Conservation (phyloP, 2,797 vertebrate genomes). For the Nasua narica region DNA sequence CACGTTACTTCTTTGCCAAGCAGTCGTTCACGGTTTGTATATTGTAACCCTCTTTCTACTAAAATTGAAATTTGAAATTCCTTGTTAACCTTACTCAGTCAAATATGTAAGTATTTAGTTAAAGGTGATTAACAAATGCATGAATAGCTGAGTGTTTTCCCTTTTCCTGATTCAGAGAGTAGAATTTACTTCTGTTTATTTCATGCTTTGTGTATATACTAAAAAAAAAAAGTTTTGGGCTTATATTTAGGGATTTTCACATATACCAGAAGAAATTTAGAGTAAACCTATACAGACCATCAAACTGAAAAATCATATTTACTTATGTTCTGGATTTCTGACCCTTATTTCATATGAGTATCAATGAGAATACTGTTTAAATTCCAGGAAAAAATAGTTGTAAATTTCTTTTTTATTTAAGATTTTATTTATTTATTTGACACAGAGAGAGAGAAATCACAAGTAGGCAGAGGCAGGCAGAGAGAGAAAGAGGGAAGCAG, state of each 20-base stretch:
- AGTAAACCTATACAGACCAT: neutral
- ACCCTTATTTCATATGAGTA: neutral
- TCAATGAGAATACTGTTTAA: neutral
- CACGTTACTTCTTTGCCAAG: neutral
- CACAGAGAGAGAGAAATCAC: too few relatives aligned
- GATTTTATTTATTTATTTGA: too few relatives aligned
- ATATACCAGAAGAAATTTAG: neutral
- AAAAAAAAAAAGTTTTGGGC: too few relatives aligned
- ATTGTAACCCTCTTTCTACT: neutral
- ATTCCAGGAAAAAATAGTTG: neutral
- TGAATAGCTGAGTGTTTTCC: neutral
- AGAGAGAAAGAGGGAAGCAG: too few relatives aligned
- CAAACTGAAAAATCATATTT: constrained; percentile 11
- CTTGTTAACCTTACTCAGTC: neutral
- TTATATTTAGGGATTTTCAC: neutral
- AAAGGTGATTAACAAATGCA: neutral
- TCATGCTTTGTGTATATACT: neutral
- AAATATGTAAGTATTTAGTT: neutral
- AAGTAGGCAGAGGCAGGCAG: too few relatives aligned
- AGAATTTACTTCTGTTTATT: neutral
- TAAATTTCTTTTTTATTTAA: neutral
- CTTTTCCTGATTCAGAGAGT: neutral
- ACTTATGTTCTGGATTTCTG: neutral
- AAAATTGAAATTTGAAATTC: neutral
- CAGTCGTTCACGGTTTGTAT: neutral